These are phyloP conservation scores for Myotis yumanensis DNA, from an alignment of 2,113 vertebrate genomes.

Conservation along the genomic window DNA sequence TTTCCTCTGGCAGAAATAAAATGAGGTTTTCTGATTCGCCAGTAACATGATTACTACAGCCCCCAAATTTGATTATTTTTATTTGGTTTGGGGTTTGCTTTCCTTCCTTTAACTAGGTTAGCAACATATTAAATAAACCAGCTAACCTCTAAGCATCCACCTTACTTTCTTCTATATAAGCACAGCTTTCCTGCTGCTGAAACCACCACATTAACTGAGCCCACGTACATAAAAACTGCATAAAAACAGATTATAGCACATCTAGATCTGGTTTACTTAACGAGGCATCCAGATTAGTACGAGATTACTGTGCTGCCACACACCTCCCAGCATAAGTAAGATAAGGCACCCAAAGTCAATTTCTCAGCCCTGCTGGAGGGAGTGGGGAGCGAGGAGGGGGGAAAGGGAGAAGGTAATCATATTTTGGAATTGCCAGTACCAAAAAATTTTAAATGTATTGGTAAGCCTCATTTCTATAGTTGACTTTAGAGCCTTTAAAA, in stretches of 20 bases:
- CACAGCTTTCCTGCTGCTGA: not conserved
- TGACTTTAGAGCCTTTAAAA: conserved; percentile 43
- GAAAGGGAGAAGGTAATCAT: not conserved
- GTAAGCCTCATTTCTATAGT: not conserved
- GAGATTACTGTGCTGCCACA: not conserved
- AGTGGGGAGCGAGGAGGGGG: rapidly evolving
- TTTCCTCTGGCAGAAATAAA: not conserved
- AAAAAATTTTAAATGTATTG: not conserved
- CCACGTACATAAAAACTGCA: not conserved
- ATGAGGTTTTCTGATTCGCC: conserved; percentile 3
- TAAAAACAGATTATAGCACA: not conserved
- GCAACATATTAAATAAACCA: not conserved
- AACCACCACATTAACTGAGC: not conserved
- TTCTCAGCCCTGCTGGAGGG: not conserved
- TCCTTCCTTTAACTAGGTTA: conserved; percentile 27
- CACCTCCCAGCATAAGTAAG: not conserved
- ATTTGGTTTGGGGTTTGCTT: conserved; percentile 8
- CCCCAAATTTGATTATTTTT: not conserved
- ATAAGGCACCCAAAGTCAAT: not conserved
- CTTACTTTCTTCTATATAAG: not conserved
- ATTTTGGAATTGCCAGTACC: not conserved
- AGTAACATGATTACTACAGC: not conserved
- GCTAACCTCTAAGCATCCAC: not conserved
- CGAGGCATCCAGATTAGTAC: not conserved
- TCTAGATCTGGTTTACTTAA: not conserved